A percentile compares a stretch with the other conserved stretches of the same genome.
phyloP scores from a whole-genome alignment of 2,888 invertebrate species.

The Micoletzkya japonica region DNA sequence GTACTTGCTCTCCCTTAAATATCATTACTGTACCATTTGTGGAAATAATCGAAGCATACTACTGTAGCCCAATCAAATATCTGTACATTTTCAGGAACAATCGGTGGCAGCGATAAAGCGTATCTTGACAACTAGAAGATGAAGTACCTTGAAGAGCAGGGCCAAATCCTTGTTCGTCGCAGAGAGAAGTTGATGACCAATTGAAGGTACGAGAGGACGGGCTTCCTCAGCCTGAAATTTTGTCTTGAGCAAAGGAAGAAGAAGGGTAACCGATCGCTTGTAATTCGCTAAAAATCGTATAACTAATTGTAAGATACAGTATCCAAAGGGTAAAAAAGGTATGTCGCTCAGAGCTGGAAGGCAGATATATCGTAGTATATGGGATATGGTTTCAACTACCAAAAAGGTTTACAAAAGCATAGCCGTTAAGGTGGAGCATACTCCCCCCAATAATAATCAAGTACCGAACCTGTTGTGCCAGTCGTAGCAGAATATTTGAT shows the following conservation, averaged over 20 bases:
- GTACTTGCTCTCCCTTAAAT: background rate
- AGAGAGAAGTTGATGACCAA: slow-evolving; percentile 16
- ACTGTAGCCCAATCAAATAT: background rate
- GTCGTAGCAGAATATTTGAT: slow-evolving; percentile 28
- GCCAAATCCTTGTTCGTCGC: background rate
- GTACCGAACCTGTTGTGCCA: slow-evolving; percentile 10
- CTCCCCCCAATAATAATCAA: too few relatives aligned
- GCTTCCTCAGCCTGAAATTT: slow-evolving; percentile 20
- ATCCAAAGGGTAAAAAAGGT: too few relatives aligned
- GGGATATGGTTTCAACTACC: too few relatives aligned
- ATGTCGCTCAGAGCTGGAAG: background rate
- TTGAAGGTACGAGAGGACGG: slow-evolving; percentile 18
- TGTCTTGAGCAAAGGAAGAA: too few relatives aligned
- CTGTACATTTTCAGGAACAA: too few relatives aligned
- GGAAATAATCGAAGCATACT: background rate
- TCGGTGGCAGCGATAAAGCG: too few relatives aligned
- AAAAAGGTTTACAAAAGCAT: too few relatives aligned
- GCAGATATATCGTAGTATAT: background rate
- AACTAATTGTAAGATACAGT: too few relatives aligned
- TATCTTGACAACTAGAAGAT: too few relatives aligned
- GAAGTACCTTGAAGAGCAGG: slow-evolving; percentile 16
- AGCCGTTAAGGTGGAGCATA: too few relatives aligned
- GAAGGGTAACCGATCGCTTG: too few relatives aligned
- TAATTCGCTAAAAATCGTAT: background rate
- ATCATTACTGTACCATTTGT: background rate